Conservation (phyloP, 2,113 vertebrate species). For the Indicator indicator region DNA sequence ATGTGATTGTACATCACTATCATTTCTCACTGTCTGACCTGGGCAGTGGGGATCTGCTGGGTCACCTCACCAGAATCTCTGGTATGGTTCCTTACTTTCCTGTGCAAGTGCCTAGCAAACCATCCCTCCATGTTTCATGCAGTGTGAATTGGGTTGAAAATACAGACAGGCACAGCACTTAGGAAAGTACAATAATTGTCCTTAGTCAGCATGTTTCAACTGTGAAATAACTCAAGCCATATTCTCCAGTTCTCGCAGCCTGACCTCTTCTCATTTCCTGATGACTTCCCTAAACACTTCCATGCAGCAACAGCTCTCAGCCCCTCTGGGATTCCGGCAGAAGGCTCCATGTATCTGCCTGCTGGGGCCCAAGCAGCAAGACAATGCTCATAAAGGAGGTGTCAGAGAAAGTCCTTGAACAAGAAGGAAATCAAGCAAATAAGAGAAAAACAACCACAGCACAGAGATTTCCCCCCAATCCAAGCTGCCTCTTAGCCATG, state of each 20-base stretch:
- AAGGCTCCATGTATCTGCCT: neutral
- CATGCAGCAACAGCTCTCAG: neutral
- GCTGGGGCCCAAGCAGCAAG: neutral
- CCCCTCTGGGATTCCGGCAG: neutral
- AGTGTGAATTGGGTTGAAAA: neutral
- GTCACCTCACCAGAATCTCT: neutral
- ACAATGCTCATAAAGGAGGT: slow-evolving; percentile 6
- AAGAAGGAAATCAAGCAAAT: neutral
- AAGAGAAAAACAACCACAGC: neutral
- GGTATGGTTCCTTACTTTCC: neutral
- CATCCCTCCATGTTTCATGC: neutral
- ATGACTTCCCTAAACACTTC: neutral
- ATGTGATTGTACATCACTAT: neutral
- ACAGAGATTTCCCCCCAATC: neutral
- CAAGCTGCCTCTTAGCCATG: neutral
- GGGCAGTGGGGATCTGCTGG: neutral
- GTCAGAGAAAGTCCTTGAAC: neutral
- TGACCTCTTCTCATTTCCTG: slow-evolving; percentile 47
- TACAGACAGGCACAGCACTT: neutral
- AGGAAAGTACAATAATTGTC: neutral
- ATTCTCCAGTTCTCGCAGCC: neutral
- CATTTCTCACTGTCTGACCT: neutral
- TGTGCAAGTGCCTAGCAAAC: neutral
- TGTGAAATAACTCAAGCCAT: slow-evolving; percentile 25
- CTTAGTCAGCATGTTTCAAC: neutral